Evolutionary conservation across 2,797 vertebrate genomes (phyloP), one percentile per base, ranked within the genome.

Genomic region (Cetoscarus ocellatus): DNA sequence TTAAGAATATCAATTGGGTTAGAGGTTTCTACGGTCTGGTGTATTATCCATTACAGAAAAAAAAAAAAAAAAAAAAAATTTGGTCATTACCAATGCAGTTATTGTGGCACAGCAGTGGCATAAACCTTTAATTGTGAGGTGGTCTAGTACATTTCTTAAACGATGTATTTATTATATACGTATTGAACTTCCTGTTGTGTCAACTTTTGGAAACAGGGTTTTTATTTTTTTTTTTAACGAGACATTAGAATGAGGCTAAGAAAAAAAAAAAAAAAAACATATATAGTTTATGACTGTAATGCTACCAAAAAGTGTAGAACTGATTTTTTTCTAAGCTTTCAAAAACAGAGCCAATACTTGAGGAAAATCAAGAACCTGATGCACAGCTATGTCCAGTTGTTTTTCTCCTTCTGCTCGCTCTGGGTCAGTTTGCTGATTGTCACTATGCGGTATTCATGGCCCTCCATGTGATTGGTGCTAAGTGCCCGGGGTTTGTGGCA

Each of bases 401-500:
- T 66, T 76, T 70, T 56, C 63, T 70, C 52, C 45, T 67, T 70
- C 5, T 2, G 42, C 51, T 65, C 73, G 59, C 65, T 77, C 72
- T 43, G 49, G 61, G 57, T 82, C 72, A 75, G 54, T 70, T 83
- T 77, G 67, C 85, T 91, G 90, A 91, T 93, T 92, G 85, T 86
- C 68, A 74, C 83, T 42, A 51, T 75, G 84, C 47, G 27, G 54
- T 64, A 75, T 87, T 77, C 78, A 69, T 64, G 70, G 80, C 77
- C 76, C 83, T 89, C 79, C 80, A 89, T 63, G 61, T 91, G 91
- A 93, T 93, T 93, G 88, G 82, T 59, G 70, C 81, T 77, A 83
- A 91, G 90, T 87, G 75, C 67, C 56, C 58, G 34, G 61, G 79
- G 72, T 79, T 72, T 42, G 18, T 80, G 82, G 84, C 73, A 73